A percentile compares a stretch with the other conserved stretches of the same genome.
Conservation (phyloP, 2,113 vertebrate genomes). For the Brachypteracias leptosomus region DNA sequence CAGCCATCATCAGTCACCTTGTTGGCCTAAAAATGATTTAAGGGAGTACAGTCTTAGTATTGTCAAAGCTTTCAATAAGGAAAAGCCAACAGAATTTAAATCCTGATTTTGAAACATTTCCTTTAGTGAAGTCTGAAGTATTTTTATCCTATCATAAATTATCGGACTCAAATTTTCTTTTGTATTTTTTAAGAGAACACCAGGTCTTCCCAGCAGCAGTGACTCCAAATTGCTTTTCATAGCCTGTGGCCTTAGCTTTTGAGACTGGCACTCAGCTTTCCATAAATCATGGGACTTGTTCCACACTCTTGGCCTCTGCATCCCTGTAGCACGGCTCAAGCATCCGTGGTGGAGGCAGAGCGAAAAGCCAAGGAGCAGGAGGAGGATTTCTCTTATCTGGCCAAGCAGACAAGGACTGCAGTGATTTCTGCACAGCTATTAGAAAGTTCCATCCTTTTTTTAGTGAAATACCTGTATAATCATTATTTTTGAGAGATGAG, state of each 20-base stretch:
- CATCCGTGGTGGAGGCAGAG: fast-evolving
- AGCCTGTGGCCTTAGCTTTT: background rate
- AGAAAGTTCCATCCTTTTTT: background rate
- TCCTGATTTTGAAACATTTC: background rate
- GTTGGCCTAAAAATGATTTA: background rate
- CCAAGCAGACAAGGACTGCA: background rate
- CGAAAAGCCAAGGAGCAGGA: background rate
- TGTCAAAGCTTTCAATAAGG: background rate
- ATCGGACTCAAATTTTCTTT: background rate
- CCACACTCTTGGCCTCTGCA: background rate
- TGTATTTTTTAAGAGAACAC: background rate
- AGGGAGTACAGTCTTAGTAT: background rate
- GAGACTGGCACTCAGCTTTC: background rate
- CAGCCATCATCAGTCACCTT: background rate
- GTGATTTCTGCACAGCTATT: background rate
- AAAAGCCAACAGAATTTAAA: background rate
- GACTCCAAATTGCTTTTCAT: background rate
- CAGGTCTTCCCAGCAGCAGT: background rate
- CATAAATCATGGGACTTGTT: background rate
- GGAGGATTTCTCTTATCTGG: background rate
- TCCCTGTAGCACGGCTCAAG: background rate
- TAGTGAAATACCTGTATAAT: background rate
- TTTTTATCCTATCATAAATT: background rate
- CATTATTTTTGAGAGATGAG: background rate
- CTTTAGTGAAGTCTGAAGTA: background rate